Conservation (phyloP, 2,113 vertebrate genomes). For the Ictidomys tridecemlineatus region DNA sequence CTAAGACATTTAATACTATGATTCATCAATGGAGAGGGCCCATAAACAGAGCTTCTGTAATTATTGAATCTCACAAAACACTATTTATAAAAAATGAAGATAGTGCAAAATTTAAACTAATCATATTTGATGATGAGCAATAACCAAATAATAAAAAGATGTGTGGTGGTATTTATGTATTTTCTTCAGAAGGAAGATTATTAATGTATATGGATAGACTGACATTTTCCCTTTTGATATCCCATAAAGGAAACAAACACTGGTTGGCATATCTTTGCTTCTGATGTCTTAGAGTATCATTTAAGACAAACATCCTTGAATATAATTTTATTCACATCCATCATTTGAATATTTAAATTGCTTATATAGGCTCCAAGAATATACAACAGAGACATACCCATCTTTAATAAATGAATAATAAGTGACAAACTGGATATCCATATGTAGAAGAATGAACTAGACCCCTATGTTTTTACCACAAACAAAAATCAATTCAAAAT, state of each 20-base stretch:
- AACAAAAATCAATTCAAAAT: neutral
- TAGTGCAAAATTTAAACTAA: neutral
- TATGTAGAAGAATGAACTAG: neutral
- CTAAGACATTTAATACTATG: conserved; percentile 16
- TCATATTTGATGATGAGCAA: neutral
- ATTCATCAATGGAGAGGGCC: neutral
- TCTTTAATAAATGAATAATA: neutral
- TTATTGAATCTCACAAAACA: neutral
- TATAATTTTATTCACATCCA: conserved; percentile 1
- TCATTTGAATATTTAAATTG: conserved; percentile 14
- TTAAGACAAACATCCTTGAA: conserved; percentile 41
- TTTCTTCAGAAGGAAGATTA: conserved; percentile 25
- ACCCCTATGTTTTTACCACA: neutral
- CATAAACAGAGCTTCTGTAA: neutral
- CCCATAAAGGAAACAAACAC: neutral
- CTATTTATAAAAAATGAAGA: neutral
- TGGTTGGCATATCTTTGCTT: neutral
- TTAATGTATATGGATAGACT: neutral
- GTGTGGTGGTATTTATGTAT: neutral
- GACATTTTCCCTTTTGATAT: neutral
- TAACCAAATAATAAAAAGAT: neutral
- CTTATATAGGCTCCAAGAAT: neutral
- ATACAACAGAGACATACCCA: neutral
- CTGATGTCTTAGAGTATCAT: neutral
- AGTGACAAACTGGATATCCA: neutral